Conservation (phyloP, 2,797 vertebrate genomes). For the Meriones psammophilus region DNA sequence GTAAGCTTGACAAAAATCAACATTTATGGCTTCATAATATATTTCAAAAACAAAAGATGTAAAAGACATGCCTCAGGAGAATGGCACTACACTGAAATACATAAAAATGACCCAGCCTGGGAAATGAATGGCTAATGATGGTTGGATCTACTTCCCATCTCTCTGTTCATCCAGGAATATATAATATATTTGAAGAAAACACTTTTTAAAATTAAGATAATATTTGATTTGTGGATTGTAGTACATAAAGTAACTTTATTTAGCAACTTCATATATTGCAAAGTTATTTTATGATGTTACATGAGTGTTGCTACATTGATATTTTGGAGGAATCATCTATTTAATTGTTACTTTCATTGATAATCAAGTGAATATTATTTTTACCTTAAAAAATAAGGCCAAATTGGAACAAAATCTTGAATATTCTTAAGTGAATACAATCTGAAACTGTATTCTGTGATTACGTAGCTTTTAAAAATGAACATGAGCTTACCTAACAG, state of each 20-base stretch:
- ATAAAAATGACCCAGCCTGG: neutral
- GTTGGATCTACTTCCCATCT: neutral
- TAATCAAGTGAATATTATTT: neutral
- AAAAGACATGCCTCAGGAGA: neutral
- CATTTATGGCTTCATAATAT: neutral
- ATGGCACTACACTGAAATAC: neutral
- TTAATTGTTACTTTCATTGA: neutral
- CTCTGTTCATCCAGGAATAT: neutral
- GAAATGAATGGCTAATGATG: neutral
- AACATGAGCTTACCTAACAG: conserved; percentile 26
- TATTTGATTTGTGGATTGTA: neutral
- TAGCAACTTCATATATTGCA: neutral
- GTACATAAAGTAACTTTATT: neutral
- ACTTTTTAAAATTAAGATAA: neutral
- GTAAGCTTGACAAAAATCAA: neutral
- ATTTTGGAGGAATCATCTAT: neutral
- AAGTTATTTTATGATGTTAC: neutral
- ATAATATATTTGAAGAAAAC: neutral
- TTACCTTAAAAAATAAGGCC: conserved; percentile 41
- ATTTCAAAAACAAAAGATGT: conserved; percentile 25
- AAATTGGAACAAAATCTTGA: neutral
- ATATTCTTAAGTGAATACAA: neutral
- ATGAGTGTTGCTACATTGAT: neutral
- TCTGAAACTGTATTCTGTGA: neutral
- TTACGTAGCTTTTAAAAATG: conserved; percentile 9